Percentiles rank a stretch among this genome's conserved stretches.
Evolutionary conservation across 2,797 vertebrate genomes (phyloP).

Genomic region (Protonibea diacanthus): DNA sequence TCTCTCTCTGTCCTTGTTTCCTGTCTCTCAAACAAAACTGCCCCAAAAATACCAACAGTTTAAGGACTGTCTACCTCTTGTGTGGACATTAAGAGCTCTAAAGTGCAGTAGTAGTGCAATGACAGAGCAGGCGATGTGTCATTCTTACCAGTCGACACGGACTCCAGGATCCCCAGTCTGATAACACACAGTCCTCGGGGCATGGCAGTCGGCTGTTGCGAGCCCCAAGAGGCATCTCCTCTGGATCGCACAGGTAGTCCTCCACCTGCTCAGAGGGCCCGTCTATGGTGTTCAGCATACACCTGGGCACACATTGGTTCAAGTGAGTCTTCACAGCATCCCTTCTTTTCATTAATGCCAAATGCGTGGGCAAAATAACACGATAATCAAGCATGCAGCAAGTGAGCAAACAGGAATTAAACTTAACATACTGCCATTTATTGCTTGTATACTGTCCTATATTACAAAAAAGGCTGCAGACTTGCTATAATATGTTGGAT

Average conservation of each 20-base stretch:
- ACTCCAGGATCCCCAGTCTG: conserved; percentile 94
- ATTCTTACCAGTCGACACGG: conserved; percentile 89
- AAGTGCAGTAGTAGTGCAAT: neutral
- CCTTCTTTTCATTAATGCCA: no score
- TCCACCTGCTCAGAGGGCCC: conserved; percentile 95
- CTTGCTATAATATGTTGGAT: neutral
- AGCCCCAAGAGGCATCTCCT: conserved; percentile 97
- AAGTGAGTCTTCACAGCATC: neutral
- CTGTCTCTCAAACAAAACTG: neutral
- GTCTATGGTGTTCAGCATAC: conserved; percentile 96
- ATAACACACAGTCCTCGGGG: conserved; percentile 94
- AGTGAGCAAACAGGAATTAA: neutral
- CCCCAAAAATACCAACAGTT: neutral
- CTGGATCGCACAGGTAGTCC: conserved; percentile 97
- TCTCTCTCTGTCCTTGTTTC: neutral
- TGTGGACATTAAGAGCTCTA: neutral
- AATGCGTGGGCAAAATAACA: neutral
- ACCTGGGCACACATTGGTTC: conserved; percentile 82
- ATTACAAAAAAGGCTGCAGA: neutral
- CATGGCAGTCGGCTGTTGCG: conserved; percentile 93
- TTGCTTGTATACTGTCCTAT: neutral
- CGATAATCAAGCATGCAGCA: neutral
- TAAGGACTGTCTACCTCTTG: neutral
- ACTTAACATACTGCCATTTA: neutral
- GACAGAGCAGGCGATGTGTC: neutral